These are phyloP conservation scores for Achatina immaculata DNA, from an alignment of 1,140 invertebrate species.

Conservation along the genomic window DNA sequence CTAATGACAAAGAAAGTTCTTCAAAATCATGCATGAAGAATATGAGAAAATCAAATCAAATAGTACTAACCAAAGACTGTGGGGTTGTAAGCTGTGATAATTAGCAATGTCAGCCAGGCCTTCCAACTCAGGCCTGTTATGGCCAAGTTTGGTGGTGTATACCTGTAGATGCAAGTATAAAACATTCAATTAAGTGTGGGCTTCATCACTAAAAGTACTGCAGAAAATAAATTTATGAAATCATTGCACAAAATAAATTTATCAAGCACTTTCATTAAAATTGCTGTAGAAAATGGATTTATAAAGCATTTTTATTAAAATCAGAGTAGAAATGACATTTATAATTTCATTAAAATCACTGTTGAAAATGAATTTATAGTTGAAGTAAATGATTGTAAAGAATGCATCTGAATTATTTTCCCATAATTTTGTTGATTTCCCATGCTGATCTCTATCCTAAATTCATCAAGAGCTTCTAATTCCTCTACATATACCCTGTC, in stretches of 20 bases:
- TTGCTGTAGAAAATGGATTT: too few species aligned
- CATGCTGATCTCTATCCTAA: too few species aligned
- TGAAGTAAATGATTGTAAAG: neutral
- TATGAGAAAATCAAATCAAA: neutral
- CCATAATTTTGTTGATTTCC: too few species aligned
- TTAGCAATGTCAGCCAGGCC: constrained; percentile 90
- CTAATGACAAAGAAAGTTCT: too few species aligned
- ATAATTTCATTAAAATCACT: neutral
- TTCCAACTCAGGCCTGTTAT: constrained; percentile 95
- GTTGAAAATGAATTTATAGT: neutral
- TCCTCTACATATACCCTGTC: too few species aligned
- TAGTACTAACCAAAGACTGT: constrained; percentile 81
- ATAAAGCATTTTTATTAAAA: neutral
- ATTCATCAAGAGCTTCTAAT: too few species aligned
- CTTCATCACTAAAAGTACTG: neutral
- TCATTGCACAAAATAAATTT: too few species aligned
- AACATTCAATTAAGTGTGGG: neutral
- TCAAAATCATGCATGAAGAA: too few species aligned
- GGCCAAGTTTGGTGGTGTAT: constrained; percentile 88
- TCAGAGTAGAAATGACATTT: neutral
- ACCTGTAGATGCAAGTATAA: constrained; percentile 72
- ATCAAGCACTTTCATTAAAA: neutral
- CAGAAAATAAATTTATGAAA: too few species aligned
- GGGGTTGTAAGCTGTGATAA: constrained; percentile 93
- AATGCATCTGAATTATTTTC: too few species aligned